Conservation (phyloP, 2,888 invertebrate species). For the Punctoribates punctum region DNA sequence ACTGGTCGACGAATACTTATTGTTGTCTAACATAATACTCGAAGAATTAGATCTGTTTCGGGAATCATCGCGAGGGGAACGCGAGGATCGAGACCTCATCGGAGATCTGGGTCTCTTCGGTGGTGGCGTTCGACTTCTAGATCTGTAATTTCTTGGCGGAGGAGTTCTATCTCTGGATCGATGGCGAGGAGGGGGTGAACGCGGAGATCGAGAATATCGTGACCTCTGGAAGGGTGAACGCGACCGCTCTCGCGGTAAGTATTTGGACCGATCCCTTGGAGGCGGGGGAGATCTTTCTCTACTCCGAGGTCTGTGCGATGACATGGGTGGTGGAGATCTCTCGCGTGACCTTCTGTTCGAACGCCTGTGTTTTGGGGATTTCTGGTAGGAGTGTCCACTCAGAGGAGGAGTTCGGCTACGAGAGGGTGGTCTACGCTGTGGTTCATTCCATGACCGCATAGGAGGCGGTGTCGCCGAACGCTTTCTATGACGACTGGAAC, state of each 20-base stretch:
- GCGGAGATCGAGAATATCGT: constrained; percentile 10
- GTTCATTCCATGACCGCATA: not conserved
- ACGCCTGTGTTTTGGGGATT: constrained; percentile 22
- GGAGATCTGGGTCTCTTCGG: constrained; percentile 16
- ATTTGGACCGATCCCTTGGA: not conserved
- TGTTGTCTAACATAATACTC: constrained; percentile 34
- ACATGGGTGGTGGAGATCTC: constrained; percentile 33
- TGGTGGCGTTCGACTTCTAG: constrained; percentile 33
- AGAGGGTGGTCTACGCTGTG: not conserved
- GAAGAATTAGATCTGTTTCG: not conserved
- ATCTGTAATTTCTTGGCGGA: not conserved
- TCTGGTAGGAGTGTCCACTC: not conserved
- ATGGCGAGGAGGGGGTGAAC: not conserved
- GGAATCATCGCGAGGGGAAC: not conserved
- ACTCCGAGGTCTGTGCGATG: not conserved
- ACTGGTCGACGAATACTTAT: constrained; percentile 43
- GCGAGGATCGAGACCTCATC: constrained; percentile 2
- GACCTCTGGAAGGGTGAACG: not conserved
- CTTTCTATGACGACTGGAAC: not conserved
- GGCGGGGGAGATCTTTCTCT: constrained; percentile 11
- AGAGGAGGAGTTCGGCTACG: not conserved
- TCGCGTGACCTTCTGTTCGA: constrained; percentile 1
- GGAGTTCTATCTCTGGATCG: constrained; percentile 7
- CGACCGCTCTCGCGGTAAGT: not conserved
- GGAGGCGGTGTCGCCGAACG: not conserved